Base-by-base conservation (phyloP, 2,797 vertebrate species). In the Chromis chromis region DNA sequence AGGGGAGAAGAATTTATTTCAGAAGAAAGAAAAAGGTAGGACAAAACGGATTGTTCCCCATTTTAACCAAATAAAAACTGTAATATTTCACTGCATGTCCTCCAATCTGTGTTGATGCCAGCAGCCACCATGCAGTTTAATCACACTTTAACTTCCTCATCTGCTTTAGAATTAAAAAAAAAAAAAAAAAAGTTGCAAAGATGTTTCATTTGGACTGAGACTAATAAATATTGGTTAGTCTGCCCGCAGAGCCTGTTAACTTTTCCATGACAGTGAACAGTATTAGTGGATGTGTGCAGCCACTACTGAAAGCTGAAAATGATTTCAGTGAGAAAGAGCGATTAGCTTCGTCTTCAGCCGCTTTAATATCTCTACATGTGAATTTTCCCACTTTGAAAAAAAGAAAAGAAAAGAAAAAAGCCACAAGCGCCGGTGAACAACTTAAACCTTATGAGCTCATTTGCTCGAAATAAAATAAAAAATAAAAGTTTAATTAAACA, bases 1-100 rank as follows among this genome's bases (percentile, higher is more conserved):
- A 62, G 64, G 57, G 48, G 61, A 73, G 67, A 58, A 61, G 42
- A 87, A 83, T 84, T 80, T 80, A 87, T 83, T 76, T 73, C 53
- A 74, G 49, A 40, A 48, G 48, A 33, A 68, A 22, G 52, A 44
- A 33, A 59, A n/a, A 16, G 48, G 17, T n/a, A 61, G 25, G 25
- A 25, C 25, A 25, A 49, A 31, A 49, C 13, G 10, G 57, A 22
- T 10, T 27, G 1, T 25, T 14, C 31, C 6, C 21, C 0, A 33
- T 19, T 31, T 36, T 5, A n/a, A 3, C 3, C 1, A 39, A 36
- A 28, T 27, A 16, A 55, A 39, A 11, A 39, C 2, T 39, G 12
- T 39, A 39, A 31, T 36, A 36, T 36, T 36, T 36, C 33, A 11
- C 33, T 36, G 3, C 33, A 36, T 10, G 33, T 36, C 33, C 3